Base-by-base conservation (phyloP, 2,888 invertebrate genomes). In the Cosmia pyralina region DNA sequence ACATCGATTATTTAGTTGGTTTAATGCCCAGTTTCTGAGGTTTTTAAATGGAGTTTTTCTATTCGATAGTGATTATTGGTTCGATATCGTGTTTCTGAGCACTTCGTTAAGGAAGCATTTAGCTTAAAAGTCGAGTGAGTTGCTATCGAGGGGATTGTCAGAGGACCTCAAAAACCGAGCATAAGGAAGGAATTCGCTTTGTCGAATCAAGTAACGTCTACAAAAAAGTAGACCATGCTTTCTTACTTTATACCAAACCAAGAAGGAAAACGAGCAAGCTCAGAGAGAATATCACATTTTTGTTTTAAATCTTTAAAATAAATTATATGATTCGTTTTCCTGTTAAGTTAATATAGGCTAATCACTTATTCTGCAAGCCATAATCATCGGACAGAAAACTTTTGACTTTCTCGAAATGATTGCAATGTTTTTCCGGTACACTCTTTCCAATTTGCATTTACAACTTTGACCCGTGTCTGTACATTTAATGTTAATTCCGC, bases 391-490 rank as follows among this genome's bases (percentile, higher is more conserved):
- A 34, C 65, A 60, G 13, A 55, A 59, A 64, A 0, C 15, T 63
- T 79, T 58, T 55, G 48, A 73, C 74, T 80, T 80, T 80, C 81
- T 69, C 65, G 19, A 48, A 7, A 34, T 44, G 15, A 67, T 78
- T 79, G 38, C 53, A 59, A 53, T 46, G 22, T 62, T 62, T 60
- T 60, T 55, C 50, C 60, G 44, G n/a, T 48, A n/a, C 19, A 53
- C 44, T 53, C 22, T 64, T 81, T 76, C 2, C 76, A 65, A 60
- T 79, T 62, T 53, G 38, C 64, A 46, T 69, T 83, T 63, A 69
- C 41, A 58, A 63, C 13, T 58, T 34, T 63, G 74, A 63, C 58
- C 60, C 22, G 17, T 53, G n/a, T 17, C 13, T 59, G 44, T 57
- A 22, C 48, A 67, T 53, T 58, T 59, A 55, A 63, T 81, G 53